Base-by-base conservation (phyloP, 2,797 vertebrate species). In the Merluccius polli region DNA sequence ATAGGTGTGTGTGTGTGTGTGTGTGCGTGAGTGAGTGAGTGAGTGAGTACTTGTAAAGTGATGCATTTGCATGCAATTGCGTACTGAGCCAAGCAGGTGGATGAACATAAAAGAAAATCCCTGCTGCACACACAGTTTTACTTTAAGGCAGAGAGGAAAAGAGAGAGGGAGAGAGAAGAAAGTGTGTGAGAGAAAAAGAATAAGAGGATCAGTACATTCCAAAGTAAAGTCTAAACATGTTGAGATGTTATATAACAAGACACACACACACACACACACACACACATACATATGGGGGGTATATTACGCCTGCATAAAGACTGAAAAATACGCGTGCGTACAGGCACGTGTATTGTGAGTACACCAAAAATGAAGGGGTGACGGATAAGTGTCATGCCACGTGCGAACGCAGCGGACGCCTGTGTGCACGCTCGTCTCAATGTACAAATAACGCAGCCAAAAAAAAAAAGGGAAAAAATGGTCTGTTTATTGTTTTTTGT, bases 201-300 rank as follows among this genome's bases (percentile, higher is more conserved):
- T 77, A 73, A 77, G 44, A 36, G 44, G 68, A 70, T 35, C 77
- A 69, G 77, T n/a, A 71, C 77, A 78, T 78, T 78, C 77, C 77
- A 78, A 44, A 33, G 36, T 71, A 70, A 73, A 78, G 77, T 78
- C 72, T 70, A 70, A 78, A 78, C 77, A 78, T 71, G 77, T 70
- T 69, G 73, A 32, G 72, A 18, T 59, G 52, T 71, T 36, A 65
- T 72, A 65, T 71, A 77, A 67, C 52, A 10, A 44, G n/a, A 29
- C 21, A 15, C 11, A 67, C 36, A 69, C 35, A 30, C 35, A 38
- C 74, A 35, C 73, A 75, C 33, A 75, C 74, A 69, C 65, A 70
- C 68, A 75, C 67, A 70, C 67, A 52, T 68, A 76, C 70, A 76
- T 44, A 63, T 44, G 36, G n/a, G n/a, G n/a, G n/a, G n/a, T n/a